A percentile compares a stretch with the other conserved stretches of the same genome.
phyloP scores from a whole-genome alignment of 1,140 invertebrate species.

The Caerostris darwini region DNA sequence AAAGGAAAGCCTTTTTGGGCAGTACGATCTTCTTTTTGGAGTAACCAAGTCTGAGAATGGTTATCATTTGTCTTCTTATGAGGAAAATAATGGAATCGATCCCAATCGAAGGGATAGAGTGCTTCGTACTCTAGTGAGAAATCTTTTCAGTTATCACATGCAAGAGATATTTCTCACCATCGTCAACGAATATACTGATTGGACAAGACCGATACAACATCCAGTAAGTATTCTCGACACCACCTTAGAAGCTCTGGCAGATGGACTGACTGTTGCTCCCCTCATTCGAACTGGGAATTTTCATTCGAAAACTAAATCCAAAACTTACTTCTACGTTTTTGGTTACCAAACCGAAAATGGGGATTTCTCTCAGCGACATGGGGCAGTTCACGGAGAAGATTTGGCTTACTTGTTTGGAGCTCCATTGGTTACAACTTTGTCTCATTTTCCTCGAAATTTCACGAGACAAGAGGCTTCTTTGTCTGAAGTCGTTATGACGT shows the following conservation, averaged over 20 bases:
- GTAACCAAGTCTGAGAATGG: slow-evolving; percentile 85
- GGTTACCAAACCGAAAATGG: slow-evolving; percentile 96
- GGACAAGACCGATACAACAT: slow-evolving; percentile 91
- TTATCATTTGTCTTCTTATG: slow-evolving; percentile 90
- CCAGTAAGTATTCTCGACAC: slow-evolving; percentile 86
- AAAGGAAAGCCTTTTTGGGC: slow-evolving; percentile 86
- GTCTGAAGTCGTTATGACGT: slow-evolving; percentile 91
- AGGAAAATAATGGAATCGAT: slow-evolving; percentile 95
- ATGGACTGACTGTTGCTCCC: slow-evolving; percentile 89
- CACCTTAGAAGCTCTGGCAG: slow-evolving; percentile 83
- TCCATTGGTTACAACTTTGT: slow-evolving; percentile 88
- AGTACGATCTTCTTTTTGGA: slow-evolving; percentile 96
- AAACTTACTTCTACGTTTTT: slow-evolving; percentile 95
- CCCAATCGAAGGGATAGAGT: slow-evolving; percentile 93
- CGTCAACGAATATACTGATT: slow-evolving; percentile 96
- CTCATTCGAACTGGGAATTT: slow-evolving; percentile 94
- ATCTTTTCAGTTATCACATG: slow-evolving; percentile 81
- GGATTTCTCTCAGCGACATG: slow-evolving; percentile 89
- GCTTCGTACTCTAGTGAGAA: slow-evolving; percentile 93
- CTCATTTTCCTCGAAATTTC: slow-evolving; percentile 89
- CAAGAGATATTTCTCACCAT: slow-evolving; percentile 89
- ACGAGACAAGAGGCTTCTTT: slow-evolving; percentile 89
- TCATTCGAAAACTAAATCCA: slow-evolving; percentile 88
- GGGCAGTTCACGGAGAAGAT: slow-evolving; percentile 93
- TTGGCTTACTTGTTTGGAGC: slow-evolving; percentile 94